Evolutionary conservation across 2,797 vertebrate species (phyloP).

Genomic region (Gallinago stenura): DNA sequence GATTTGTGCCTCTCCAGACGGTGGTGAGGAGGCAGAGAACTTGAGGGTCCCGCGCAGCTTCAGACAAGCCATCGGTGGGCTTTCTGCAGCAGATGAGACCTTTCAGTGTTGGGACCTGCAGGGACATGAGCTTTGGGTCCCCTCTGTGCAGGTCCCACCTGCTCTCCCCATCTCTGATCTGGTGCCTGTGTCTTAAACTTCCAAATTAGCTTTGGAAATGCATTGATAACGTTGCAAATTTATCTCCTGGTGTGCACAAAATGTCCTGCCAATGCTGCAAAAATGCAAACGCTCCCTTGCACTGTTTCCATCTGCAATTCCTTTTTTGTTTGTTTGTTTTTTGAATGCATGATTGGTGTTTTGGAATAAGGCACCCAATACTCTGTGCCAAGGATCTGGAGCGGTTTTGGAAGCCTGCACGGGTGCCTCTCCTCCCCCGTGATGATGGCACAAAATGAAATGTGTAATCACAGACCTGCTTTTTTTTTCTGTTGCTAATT

Average conservation of each 20-base stretch:
- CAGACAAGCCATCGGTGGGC: fast-evolving
- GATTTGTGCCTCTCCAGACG: background rate
- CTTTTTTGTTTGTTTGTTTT: background rate
- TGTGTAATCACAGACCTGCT: constrained; percentile 31
- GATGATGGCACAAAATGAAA: background rate
- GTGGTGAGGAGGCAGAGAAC: fast-evolving
- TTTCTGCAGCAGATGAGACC: background rate
- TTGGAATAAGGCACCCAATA: background rate
- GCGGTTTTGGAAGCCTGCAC: background rate
- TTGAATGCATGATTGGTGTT: background rate
- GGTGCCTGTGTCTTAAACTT: background rate
- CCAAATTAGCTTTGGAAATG: background rate
- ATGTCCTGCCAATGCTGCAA: background rate
- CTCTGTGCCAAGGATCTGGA: background rate
- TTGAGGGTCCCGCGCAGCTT: background rate
- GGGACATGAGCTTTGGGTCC: background rate
- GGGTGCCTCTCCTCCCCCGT: background rate
- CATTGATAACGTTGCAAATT: fast-evolving
- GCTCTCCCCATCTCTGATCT: background rate
- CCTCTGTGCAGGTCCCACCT: background rate
- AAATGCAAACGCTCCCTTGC: background rate
- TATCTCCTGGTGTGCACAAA: background rate
- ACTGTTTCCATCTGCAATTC: background rate
- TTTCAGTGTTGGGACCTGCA: background rate
- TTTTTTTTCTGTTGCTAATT: constrained; percentile 28